Evolutionary conservation across 2,888 invertebrate genomes (phyloP).

Genomic region (Brenthis hecate): DNA sequence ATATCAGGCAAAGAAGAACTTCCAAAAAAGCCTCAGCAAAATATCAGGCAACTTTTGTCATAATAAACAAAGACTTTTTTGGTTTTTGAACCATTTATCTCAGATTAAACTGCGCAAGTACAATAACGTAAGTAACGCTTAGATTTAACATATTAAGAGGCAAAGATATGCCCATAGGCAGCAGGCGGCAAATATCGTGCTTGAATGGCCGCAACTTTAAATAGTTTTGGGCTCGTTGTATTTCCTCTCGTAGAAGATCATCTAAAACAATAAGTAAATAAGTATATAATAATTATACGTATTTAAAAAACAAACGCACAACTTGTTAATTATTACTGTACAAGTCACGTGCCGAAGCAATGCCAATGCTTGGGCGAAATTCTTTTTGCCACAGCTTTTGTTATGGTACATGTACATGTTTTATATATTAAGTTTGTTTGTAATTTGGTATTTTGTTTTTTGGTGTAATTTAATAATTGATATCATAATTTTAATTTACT

Average conservation of each 20-base stretch:
- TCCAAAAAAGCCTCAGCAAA: too few species aligned
- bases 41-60: too few species aligned
- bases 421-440: too few species aligned
- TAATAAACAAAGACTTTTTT: too few species aligned
- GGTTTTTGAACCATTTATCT: too few species aligned
- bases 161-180: constrained; percentile 11
- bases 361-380: too few species aligned
- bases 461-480: too few species aligned
- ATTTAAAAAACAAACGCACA: neutral
- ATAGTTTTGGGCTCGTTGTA: constrained; percentile 4
- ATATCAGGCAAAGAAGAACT: too few species aligned
- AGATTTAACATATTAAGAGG: neutral
- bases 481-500: too few species aligned
- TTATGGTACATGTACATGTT: too few species aligned
- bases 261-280: constrained; percentile 5
- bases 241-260: constrained; percentile 6
- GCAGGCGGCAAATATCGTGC: constrained; percentile 15
- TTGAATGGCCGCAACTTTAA: constrained; percentile 11
- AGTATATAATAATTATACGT: neutral
- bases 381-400: too few species aligned
- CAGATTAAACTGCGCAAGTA: constrained; percentile 2
- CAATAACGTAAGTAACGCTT: constrained; percentile 8
- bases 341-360: neutral
- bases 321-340: neutral
- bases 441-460: too few species aligned